Evolutionary conservation across 2,888 invertebrate genomes (phyloP).

Genomic region (Acrobeloides nanus): DNA sequence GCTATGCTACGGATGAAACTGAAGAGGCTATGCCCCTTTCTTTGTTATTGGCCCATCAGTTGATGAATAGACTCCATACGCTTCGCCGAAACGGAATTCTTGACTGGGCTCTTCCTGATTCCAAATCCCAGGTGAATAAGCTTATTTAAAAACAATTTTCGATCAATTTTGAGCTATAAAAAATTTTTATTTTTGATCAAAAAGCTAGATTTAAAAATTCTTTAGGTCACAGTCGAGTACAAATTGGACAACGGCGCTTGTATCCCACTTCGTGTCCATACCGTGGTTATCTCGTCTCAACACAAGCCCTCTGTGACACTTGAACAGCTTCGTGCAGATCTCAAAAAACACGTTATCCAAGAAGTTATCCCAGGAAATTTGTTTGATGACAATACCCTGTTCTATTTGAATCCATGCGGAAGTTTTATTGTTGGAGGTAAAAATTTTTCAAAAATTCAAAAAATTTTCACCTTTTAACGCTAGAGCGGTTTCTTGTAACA

Average conservation of each 20-base stretch:
- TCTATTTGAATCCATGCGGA: conserved; percentile 68
- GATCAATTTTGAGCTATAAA: no score
- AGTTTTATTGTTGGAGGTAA: conserved; percentile 64
- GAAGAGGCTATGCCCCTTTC: conserved; percentile 95
- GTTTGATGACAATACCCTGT: conserved; percentile 75
- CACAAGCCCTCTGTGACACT: conserved; percentile 83
- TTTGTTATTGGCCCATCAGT: conserved; percentile 80
- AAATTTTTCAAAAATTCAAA: neutral
- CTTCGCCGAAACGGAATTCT: conserved; percentile 76
- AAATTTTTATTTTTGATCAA: no score
- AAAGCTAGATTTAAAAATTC: no score
- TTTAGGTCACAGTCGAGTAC: conserved; percentile 88
- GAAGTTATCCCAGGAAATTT: conserved; percentile 84
- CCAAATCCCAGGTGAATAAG: conserved; percentile 78
- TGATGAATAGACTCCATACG: conserved; percentile 81
- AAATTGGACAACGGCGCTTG: conserved; percentile 83
- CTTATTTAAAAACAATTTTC: no score
- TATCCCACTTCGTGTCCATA: conserved; percentile 84
- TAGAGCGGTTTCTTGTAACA: no score
- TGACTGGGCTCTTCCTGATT: conserved; percentile 90
- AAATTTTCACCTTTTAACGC: no score
- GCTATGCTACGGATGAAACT: conserved; percentile 91
- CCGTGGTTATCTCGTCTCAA: conserved; percentile 89
- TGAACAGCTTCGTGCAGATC: conserved; percentile 26
- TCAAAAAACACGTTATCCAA: conserved; percentile 61